These are phyloP conservation scores for Apteryx owenii DNA, from an alignment of 2,113 vertebrate genomes.

Conservation along the genomic window DNA sequence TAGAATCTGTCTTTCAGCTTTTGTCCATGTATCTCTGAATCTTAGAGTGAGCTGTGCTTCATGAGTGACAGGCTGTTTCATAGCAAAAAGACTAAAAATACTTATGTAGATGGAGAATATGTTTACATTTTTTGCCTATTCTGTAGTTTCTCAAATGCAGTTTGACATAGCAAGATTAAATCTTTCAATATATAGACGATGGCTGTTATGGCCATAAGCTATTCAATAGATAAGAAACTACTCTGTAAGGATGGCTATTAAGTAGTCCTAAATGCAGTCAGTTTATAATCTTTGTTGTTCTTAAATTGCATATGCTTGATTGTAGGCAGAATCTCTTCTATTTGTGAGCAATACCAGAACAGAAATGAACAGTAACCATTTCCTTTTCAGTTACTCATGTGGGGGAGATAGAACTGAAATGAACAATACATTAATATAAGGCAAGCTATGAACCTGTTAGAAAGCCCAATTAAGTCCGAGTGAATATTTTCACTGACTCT, in stretches of 20 bases:
- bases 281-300: background rate
- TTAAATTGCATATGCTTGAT: background rate
- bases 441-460: background rate
- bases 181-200: background rate
- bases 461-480: background rate
- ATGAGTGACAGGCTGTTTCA: background rate
- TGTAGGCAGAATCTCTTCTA: background rate
- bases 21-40: background rate
- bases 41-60: background rate
- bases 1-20: background rate
- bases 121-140: background rate
- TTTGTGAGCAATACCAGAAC: background rate
- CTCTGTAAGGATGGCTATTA: background rate
- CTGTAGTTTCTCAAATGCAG: background rate
- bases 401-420: background rate
- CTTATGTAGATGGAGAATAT: background rate
- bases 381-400: background rate
- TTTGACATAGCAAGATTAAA: background rate
- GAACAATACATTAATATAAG: background rate
- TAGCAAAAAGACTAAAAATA: background rate
- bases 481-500: background rate
- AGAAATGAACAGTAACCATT: background rate
- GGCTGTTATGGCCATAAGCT: background rate
- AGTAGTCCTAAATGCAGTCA: background rate
- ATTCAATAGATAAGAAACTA: background rate